Evolutionary conservation across 2,113 vertebrate genomes (phyloP).

Genomic region (Calonectris borealis): DNA sequence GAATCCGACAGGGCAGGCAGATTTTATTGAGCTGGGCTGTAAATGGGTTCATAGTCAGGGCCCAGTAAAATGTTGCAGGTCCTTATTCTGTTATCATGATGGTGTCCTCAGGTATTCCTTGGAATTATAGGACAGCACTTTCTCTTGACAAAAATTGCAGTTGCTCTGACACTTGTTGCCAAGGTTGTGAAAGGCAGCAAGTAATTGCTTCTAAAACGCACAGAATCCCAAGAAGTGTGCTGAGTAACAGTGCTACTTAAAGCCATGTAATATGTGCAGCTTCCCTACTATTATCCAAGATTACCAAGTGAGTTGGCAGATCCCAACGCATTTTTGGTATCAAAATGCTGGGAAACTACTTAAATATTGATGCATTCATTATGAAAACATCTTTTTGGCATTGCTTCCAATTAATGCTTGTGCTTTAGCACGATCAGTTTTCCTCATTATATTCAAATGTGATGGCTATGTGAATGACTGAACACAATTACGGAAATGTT

Average conservation of each 20-base stretch:
- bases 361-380: not conserved
- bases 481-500: not conserved
- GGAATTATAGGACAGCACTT: not conserved
- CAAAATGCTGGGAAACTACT: conserved; percentile 16
- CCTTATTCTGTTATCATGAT: not conserved
- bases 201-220: not conserved
- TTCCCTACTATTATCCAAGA: not conserved
- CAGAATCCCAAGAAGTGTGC: not conserved
- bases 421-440: not conserved
- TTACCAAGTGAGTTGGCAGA: not conserved
- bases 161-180: not conserved
- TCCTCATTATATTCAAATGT: not conserved
- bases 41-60: not conserved
- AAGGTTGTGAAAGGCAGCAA: not conserved
- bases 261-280: not conserved
- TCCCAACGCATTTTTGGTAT: not conserved
- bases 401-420: conserved; percentile 13
- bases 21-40: not conserved
- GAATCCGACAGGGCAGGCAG: not conserved
- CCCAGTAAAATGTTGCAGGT: not conserved
- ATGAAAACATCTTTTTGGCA: conserved; percentile 32
- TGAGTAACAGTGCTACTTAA: not conserved
- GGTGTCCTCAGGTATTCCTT: not conserved
- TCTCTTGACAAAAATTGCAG: not conserved
- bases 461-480: not conserved